Base-by-base conservation (phyloP, 2,888 invertebrate genomes). In the Nesidiocoris tenuis region DNA sequence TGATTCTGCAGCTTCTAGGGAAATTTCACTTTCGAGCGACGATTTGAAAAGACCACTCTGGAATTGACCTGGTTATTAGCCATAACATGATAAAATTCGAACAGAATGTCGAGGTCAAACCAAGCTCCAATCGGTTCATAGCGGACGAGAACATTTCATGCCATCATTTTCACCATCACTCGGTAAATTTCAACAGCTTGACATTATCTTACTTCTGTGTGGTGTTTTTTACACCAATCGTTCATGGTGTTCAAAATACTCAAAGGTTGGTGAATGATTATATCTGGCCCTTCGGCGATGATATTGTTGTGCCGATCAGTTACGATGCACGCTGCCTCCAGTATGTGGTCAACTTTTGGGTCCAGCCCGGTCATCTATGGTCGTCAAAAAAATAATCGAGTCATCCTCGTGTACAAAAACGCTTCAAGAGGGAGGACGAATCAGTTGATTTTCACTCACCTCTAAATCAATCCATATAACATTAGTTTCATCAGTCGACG, bases 251-350 rank as follows among this genome's bases (percentile, higher is more conserved):
- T 85, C 76, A 98, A 85, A 25, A 93, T 84, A 24, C 87, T 83
- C 78, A 91, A 88, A 0, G 92, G 86, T 80, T 95, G 94, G 81
- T 94, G 87, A 79, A 98, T 90, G 0, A 95, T 86, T 61, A 95
- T 83, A 81, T 90, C 74, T 0, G 93, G 92, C 3, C 91, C 91
- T 82, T 88, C 89, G 1, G 91, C 92, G 55, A 94, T 84, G 7
- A 93, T 83, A 80, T 93, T 90, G 17, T 96, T 84, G 71, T 94
- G 82, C 12, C 87, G 85, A 82, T 97, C 94, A 0, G 98, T 98
- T 74, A 98, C 87, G 25, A 98, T 82, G 82, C 95, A 94, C 0
- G 95, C 93, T 74, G 96, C 88, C 86, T 98, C 98, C 81, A 98
- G 83, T 72, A 98, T 93, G 78, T 90, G 88, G 82, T 95, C 91